These are phyloP conservation scores for Gobio occitaniae DNA, from an alignment of 2,797 vertebrate species.

Conservation along the genomic window DNA sequence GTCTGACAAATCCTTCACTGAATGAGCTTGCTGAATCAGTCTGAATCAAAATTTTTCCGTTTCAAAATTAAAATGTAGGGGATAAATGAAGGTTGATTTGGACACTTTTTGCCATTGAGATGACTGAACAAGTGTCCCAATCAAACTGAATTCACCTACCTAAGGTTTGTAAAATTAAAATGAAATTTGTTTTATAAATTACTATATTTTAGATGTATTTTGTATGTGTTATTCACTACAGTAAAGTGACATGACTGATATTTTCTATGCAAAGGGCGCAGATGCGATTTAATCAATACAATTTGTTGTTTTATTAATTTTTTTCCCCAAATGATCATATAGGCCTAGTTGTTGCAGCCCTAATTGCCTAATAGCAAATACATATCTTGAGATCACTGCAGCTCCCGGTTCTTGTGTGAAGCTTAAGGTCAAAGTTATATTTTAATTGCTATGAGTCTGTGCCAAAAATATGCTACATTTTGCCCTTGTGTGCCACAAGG, in stretches of 20 bases:
- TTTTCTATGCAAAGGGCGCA: not conserved
- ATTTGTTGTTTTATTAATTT: not conserved
- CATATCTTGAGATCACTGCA: not conserved
- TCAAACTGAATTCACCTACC: not conserved
- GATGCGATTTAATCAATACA: not conserved
- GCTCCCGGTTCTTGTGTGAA: not conserved
- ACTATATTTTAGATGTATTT: not conserved
- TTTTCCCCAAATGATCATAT: not conserved
- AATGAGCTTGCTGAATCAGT: not conserved
- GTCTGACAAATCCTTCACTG: too few relatives aligned
- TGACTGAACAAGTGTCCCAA: not conserved
- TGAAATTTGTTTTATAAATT: not conserved
- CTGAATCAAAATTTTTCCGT: not conserved
- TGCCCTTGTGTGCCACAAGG: not conserved
- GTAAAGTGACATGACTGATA: not conserved
- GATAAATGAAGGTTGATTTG: not conserved
- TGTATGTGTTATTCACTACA: not conserved
- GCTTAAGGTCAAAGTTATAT: slow-evolving; percentile 6
- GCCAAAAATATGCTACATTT: slow-evolving; percentile 19
- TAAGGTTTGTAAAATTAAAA: not conserved
- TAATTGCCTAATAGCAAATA: not conserved
- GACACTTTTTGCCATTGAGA: not conserved
- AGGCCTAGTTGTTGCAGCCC: not conserved
- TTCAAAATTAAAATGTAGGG: not conserved
- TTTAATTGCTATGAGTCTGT: slow-evolving; percentile 4